Conservation (phyloP, 2,797 vertebrate genomes). For the Falco rusticolus region DNA sequence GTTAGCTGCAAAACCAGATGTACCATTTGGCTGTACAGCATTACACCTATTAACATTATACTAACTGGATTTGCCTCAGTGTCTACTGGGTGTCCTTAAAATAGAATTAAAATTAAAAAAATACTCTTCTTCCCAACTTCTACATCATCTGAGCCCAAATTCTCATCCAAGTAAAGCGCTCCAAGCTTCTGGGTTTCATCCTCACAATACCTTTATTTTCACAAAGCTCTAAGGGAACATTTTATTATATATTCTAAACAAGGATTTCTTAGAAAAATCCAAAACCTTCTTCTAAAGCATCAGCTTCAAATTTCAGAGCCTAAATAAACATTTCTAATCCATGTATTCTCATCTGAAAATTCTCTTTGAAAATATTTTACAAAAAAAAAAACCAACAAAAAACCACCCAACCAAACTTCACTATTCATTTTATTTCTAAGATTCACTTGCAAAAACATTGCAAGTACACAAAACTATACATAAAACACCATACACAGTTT, state of each 20-base stretch:
- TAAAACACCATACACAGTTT: not conserved
- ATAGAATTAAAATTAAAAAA: not conserved
- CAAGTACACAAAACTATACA: not conserved
- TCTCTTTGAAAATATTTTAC: not conserved
- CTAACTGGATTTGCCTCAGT: not conserved
- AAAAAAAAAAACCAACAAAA: no score
- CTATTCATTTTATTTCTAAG: not conserved
- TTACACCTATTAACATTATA: not conserved
- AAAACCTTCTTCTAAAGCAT: not conserved
- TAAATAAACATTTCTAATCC: not conserved
- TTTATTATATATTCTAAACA: not conserved
- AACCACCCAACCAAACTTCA: not conserved
- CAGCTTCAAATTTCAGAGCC: not conserved
- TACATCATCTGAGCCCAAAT: not conserved
- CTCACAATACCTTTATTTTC: not conserved
- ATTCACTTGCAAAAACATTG: not conserved
- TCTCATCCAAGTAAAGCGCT: not conserved
- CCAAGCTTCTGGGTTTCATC: not conserved
- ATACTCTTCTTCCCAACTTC: not conserved
- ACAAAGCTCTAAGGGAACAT: not conserved
- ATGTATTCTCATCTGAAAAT: not conserved
- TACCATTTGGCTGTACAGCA: not conserved
- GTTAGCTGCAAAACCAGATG: not conserved
- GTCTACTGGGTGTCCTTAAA: not conserved
- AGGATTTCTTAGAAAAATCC: not conserved